Evolutionary conservation across 2,113 vertebrate genomes (phyloP).

Genomic region (Spilogale gracilis): DNA sequence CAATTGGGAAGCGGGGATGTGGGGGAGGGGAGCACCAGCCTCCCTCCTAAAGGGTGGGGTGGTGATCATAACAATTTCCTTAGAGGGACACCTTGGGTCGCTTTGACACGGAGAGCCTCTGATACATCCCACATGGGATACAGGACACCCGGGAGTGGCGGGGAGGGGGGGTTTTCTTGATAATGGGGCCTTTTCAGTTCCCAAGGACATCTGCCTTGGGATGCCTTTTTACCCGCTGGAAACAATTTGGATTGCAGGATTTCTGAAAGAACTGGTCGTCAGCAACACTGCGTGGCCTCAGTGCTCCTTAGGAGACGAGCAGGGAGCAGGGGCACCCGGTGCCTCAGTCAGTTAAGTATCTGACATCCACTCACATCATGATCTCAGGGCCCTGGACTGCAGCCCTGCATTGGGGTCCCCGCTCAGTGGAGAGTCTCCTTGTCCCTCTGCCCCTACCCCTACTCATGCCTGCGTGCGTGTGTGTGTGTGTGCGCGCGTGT

Average conservation of each 20-base stretch:
- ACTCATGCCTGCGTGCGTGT: too few relatives aligned
- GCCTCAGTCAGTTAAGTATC: too few relatives aligned
- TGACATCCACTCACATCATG: too few relatives aligned
- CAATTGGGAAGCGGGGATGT: neutral
- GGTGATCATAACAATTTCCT: neutral
- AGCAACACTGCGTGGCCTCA: neutral
- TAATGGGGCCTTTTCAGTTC: neutral
- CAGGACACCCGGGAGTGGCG: neutral
- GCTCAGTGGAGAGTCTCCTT: too few relatives aligned
- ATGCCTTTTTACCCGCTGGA: neutral
- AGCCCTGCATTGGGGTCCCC: too few relatives aligned
- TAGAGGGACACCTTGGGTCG: neutral
- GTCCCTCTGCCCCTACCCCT: too few relatives aligned
- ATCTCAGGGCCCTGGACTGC: too few relatives aligned
- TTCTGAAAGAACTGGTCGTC: neutral
- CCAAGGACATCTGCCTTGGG: neutral
- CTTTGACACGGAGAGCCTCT: neutral
- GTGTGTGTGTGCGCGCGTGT: too few relatives aligned
- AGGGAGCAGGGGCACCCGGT: neutral
- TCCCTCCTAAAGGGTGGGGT: too few relatives aligned
- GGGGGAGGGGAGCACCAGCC: too few relatives aligned
- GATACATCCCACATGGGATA: neutral
- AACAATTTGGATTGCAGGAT: neutral
- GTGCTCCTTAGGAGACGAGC: neutral
- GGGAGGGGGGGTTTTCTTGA: neutral